These are phyloP conservation scores for Anolis apletophallus DNA, from an alignment of 2,797 vertebrate genomes.

Conservation along the genomic window DNA sequence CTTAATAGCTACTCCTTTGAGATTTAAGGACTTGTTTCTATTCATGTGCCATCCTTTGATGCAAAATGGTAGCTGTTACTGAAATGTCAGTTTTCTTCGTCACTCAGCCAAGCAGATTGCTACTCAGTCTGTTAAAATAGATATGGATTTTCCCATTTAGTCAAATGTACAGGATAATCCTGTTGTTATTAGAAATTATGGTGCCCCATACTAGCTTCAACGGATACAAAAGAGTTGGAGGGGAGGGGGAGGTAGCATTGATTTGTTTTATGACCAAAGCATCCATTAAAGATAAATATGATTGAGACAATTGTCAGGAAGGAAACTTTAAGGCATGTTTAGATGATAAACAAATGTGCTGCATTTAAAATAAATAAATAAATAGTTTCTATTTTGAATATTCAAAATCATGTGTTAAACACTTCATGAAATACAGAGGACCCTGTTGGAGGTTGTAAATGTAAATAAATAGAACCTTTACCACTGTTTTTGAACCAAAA, in stretches of 20 bases:
- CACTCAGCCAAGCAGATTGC: constrained; percentile 23
- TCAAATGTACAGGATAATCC: constrained; percentile 28
- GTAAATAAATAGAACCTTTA: too few species aligned
- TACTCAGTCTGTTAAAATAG: constrained; percentile 51
- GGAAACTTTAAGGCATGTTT: not conserved
- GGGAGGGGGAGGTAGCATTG: constrained; percentile 29
- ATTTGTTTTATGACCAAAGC: constrained; percentile 30
- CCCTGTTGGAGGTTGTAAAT: too few species aligned
- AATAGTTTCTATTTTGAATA: too few species aligned
- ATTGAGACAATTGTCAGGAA: constrained; percentile 30
- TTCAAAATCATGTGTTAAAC: too few species aligned
- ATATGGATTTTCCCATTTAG: constrained; percentile 60
- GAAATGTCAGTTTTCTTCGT: not conserved
- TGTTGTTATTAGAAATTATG: constrained; percentile 53
- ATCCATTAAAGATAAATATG: constrained; percentile 39
- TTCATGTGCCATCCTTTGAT: constrained; percentile 23
- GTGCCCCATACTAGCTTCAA: constrained; percentile 40
- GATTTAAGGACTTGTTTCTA: constrained; percentile 48
- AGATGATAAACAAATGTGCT: not conserved
- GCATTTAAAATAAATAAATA: not conserved
- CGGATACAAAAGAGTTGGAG: constrained; percentile 32
- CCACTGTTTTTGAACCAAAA: too few species aligned
- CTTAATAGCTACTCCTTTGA: too few species aligned
- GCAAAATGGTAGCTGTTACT: constrained; percentile 18
- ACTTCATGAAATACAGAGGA: not conserved